A percentile compares a stretch with the other conserved stretches of the same genome.
Conservation (phyloP, 2,888 invertebrate species). For the Aplocera efformata region DNA sequence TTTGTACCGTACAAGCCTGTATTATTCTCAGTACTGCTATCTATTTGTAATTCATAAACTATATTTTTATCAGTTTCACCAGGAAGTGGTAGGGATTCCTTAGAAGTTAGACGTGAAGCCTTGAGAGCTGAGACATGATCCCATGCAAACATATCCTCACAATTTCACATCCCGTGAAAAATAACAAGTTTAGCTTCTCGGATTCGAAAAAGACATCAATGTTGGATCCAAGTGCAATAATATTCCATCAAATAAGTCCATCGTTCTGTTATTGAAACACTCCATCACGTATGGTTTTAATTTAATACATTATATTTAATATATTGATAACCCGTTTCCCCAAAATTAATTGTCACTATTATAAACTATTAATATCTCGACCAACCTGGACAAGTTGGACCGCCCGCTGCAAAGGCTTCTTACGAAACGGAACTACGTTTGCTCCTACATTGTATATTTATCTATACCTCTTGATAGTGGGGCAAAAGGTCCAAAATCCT, state of each 20-base stretch:
- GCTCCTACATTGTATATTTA: slow-evolving; percentile 7
- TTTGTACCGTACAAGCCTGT: too few species aligned
- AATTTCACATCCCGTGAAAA: slow-evolving; percentile 8
- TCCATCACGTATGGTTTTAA: slow-evolving; percentile 40
- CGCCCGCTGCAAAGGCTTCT: slow-evolving; percentile 57
- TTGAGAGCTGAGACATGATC: slow-evolving; percentile 2
- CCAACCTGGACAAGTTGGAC: slow-evolving; percentile 48
- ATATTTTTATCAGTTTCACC: too few species aligned
- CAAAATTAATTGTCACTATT: slow-evolving; percentile 51
- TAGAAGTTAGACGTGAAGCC: slow-evolving; percentile 2
- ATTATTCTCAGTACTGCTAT: too few species aligned
- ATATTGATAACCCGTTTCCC: slow-evolving; percentile 43
- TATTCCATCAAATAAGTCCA: slow-evolving; percentile 11
- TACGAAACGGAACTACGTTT: slow-evolving; percentile 28
- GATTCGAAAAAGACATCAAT: background rate
- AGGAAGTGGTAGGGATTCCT: too few species aligned
- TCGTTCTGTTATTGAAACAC: slow-evolving; percentile 31
- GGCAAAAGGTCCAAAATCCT: slow-evolving; percentile 40
- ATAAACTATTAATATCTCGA: slow-evolving; percentile 60
- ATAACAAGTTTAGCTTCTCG: slow-evolving; percentile 8
- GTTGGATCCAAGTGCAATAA: too few species aligned
- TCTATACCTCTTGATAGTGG: slow-evolving; percentile 26
- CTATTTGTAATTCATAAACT: too few species aligned
- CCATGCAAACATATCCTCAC: slow-evolving; percentile 7
- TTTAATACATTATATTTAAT: slow-evolving; percentile 43